These are phyloP conservation scores for Netelia melanura DNA, from an alignment of 2,888 invertebrate genomes.

Conservation along the genomic window DNA sequence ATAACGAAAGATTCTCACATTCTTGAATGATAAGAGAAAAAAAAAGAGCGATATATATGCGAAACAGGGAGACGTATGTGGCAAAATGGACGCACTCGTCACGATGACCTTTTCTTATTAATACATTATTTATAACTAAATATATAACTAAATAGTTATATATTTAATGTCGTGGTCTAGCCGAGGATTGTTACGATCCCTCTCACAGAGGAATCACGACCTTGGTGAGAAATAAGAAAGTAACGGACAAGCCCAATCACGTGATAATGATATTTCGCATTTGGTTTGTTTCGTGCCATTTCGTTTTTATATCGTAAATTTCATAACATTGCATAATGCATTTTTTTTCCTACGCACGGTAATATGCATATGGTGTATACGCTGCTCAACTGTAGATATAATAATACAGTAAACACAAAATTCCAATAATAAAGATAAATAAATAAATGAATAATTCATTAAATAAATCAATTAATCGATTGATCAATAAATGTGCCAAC, in stretches of 20 bases:
- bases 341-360: neutral
- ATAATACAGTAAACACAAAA: too few relatives aligned
- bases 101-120: slow-evolving; percentile 5
- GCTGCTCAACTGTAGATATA: neutral
- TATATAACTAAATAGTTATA: neutral
- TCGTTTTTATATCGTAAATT: slow-evolving; percentile 21
- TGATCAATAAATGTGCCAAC: neutral
- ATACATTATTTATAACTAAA: neutral
- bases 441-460: neutral
- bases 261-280: slow-evolving; percentile 36
- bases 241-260: neutral
- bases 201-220: slow-evolving; percentile 8
- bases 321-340: slow-evolving; percentile 18
- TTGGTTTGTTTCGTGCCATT: too few relatives aligned
- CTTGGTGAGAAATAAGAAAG: slow-evolving; percentile 19
- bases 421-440: neutral
- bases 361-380: slow-evolving; percentile 12
- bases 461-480: neutral
- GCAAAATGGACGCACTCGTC: slow-evolving; percentile 8
- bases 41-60: neutral
- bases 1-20: neutral
- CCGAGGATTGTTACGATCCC: slow-evolving; percentile 1
- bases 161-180: neutral
- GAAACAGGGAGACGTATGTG: neutral
- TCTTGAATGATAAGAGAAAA: neutral